Percentiles rank a stretch among this genome's conserved stretches.
Evolutionary conservation across 2,113 vertebrate species (phyloP).

Genomic region (Eulemur macaco): DNA sequence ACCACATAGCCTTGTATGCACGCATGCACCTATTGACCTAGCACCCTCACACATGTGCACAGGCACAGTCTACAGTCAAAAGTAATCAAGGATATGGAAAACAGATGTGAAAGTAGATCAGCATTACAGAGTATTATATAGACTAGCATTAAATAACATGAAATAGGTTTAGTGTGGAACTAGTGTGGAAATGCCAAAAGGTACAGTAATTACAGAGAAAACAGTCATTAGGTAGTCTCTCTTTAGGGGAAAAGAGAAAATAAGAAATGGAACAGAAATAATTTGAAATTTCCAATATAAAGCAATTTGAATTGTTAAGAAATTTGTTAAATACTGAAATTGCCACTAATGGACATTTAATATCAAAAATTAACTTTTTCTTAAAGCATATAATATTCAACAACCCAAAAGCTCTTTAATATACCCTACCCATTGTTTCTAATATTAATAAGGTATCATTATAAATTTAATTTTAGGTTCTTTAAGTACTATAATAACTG

Average conservation of each 20-base stretch:
- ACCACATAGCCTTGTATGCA: background rate
- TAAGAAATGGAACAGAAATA: background rate
- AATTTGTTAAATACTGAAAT: background rate
- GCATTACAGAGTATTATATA: background rate
- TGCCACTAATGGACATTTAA: background rate
- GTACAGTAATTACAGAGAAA: background rate
- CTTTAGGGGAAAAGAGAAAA: background rate
- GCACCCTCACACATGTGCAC: background rate
- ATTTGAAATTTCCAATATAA: background rate
- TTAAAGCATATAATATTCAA: background rate
- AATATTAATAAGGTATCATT: background rate
- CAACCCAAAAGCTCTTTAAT: background rate
- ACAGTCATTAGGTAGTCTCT: background rate
- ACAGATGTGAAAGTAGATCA: background rate
- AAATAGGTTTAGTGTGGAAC: background rate
- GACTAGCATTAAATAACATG: background rate
- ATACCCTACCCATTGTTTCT: background rate
- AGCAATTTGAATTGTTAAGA: background rate
- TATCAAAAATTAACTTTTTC: background rate
- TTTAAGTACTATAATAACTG: background rate
- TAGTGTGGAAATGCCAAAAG: background rate
- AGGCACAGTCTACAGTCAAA: background rate
- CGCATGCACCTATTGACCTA: background rate
- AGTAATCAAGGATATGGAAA: background rate
- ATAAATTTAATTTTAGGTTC: background rate